Percentiles rank a stretch among this genome's conserved stretches.
These are phyloP conservation scores for Heliconius nattereri DNA, from an alignment of 1,140 invertebrate species.

Conservation along the genomic window DNA sequence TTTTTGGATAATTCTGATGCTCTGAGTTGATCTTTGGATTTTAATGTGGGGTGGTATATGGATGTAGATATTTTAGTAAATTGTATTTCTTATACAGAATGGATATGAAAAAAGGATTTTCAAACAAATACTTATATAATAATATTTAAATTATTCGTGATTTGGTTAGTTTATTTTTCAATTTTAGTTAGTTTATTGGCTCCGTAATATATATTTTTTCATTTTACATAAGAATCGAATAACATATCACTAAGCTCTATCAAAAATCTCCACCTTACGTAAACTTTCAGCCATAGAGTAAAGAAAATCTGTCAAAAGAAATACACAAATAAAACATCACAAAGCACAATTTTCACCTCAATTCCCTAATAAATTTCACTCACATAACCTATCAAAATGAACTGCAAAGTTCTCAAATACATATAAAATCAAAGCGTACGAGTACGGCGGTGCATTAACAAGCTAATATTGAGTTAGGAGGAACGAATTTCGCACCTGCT, in stretches of 20 bases:
- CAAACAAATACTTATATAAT: no score
- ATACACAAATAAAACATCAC: neutral
- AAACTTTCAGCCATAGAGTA: no score
- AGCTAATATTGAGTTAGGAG: slow-evolving; percentile 61
- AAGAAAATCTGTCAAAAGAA: no score
- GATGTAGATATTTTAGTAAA: neutral
- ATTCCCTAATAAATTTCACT: neutral
- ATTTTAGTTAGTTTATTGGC: no score
- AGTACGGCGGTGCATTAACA: slow-evolving; percentile 50
- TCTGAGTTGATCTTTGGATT: slow-evolving; percentile 58
- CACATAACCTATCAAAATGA: slow-evolving; percentile 4
- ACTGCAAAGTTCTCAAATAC: slow-evolving; percentile 7
- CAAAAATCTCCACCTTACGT: no score
- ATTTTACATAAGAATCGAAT: no score
- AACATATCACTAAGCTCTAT: no score
- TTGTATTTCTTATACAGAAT: neutral
- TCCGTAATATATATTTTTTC: no score
- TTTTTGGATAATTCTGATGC: slow-evolving; percentile 63
- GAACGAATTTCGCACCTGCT: slow-evolving; percentile 57
- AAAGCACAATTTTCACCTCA: neutral
- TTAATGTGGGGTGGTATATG: slow-evolving; percentile 39
- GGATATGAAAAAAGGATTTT: neutral
- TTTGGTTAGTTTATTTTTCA: no score
- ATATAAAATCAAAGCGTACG: slow-evolving; percentile 13
- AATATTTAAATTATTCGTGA: no score